Conservation (phyloP, 2,113 vertebrate genomes). For the Ariopsis seemanni region DNA sequence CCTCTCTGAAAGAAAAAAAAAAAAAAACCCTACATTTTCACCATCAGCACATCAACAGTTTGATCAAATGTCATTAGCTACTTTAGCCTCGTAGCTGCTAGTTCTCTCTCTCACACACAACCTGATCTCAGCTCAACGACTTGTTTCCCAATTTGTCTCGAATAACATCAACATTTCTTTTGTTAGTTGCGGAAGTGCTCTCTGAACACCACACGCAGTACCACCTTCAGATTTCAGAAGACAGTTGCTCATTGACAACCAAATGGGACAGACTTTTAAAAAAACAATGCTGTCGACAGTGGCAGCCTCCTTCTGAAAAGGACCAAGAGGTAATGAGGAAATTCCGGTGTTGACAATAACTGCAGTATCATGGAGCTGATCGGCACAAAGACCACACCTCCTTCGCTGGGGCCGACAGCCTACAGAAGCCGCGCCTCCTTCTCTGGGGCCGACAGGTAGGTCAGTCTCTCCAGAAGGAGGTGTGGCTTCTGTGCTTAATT, state of each 20-base stretch:
- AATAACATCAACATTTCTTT: too few species aligned
- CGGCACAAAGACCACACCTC: background rate
- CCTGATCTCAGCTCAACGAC: background rate
- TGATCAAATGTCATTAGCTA: background rate
- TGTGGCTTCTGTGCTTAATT: too few species aligned
- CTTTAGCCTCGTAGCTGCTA: background rate
- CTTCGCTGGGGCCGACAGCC: too few species aligned
- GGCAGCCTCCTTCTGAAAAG: background rate
- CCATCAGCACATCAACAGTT: background rate
- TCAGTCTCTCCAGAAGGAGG: too few species aligned
- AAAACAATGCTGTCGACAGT: background rate
- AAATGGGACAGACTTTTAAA: background rate
- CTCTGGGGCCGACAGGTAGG: background rate
- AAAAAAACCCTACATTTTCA: background rate
- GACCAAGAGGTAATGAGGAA: background rate
- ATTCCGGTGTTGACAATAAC: background rate
- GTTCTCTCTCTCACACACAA: background rate
- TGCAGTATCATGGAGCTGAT: background rate
- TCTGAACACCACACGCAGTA: background rate
- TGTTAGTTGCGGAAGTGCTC: background rate
- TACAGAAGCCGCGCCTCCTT: background rate
- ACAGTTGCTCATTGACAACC: background rate
- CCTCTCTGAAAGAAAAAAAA: background rate
- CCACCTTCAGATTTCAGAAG: background rate
- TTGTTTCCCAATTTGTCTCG: background rate